phyloP scores from a whole-genome alignment of 2,797 vertebrate genomes.

The Avahi laniger region DNA sequence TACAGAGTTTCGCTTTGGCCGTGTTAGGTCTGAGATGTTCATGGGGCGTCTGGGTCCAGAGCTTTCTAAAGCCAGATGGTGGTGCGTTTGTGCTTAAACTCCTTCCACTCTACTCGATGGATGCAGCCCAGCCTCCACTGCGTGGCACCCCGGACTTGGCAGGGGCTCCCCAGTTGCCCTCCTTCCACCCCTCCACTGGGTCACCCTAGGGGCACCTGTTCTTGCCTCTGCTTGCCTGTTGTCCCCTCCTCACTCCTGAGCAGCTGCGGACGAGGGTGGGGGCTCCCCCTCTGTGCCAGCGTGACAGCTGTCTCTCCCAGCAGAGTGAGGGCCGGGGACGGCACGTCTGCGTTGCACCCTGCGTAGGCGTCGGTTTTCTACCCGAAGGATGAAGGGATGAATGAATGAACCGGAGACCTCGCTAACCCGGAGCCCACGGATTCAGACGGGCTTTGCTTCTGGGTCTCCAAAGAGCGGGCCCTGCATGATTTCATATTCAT shows the following conservation, averaged over 20 bases:
- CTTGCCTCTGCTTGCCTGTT: neutral
- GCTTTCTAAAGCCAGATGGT: neutral
- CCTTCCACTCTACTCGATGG: accelerated
- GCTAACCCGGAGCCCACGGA: neutral
- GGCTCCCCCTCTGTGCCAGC: accelerated
- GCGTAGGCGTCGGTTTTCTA: accelerated
- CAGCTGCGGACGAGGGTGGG: neutral
- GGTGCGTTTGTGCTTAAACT: neutral
- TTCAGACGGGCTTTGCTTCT: neutral
- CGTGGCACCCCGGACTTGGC: neutral
- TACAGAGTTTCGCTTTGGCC: neutral
- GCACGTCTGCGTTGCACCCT: accelerated
- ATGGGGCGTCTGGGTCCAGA: neutral
- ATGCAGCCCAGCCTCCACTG: neutral
- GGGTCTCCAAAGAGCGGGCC: neutral
- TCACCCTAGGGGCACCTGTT: accelerated
- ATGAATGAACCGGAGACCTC: accelerated
- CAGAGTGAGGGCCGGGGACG: accelerated
- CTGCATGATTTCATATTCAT: neutral
- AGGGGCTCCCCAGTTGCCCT: neutral
- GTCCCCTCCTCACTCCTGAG: neutral
- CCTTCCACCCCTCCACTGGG: neutral
- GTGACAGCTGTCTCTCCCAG: neutral
- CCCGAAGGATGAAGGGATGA: neutral
- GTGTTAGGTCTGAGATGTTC: neutral